phyloP scores from a whole-genome alignment of 1,140 invertebrate genomes.

The Penaeus chinensis region DNA sequence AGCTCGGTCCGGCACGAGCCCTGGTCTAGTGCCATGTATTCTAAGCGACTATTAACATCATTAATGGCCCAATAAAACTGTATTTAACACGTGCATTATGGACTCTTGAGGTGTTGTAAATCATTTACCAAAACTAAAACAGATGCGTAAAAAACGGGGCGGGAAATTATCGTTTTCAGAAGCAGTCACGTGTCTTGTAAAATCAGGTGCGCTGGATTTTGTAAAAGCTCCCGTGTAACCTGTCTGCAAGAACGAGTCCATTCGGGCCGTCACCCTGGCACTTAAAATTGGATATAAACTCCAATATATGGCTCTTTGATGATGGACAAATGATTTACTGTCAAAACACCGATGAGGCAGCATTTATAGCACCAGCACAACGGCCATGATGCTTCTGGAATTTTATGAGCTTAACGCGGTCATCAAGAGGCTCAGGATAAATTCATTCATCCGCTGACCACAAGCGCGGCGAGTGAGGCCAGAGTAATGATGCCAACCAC shows the following conservation, averaged over 20 bases:
- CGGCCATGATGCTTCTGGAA: conserved; percentile 45
- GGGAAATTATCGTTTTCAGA: conserved; percentile 31
- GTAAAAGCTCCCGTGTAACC: conserved; percentile 23
- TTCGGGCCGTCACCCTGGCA: conserved; percentile 48
- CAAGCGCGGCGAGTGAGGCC: conserved; percentile 3
- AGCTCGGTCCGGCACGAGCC: neutral
- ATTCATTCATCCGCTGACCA: conserved; percentile 54
- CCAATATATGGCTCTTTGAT: conserved; percentile 57
- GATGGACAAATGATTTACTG: conserved; percentile 57
- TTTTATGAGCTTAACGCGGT: conserved; percentile 55
- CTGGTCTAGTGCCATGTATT: conserved; percentile 30
- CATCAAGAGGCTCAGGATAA: conserved; percentile 49
- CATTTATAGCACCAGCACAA: conserved; percentile 55
- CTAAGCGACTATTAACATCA: conserved; percentile 52
- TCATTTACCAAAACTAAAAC: conserved; percentile 30
- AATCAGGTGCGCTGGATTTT: conserved; percentile 14
- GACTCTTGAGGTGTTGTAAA: conserved; percentile 36
- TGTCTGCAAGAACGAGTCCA: conserved; percentile 41
- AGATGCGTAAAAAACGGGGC: neutral
- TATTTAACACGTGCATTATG: conserved; percentile 50
- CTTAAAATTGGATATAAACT: conserved; percentile 55
- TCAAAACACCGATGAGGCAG: conserved; percentile 54
- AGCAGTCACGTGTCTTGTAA: conserved; percentile 41
- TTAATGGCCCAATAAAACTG: conserved; percentile 46
- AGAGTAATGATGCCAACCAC: neutral